These are phyloP conservation scores for Eulemur coronatus DNA, from an alignment of 2,797 vertebrate species.

Conservation along the genomic window DNA sequence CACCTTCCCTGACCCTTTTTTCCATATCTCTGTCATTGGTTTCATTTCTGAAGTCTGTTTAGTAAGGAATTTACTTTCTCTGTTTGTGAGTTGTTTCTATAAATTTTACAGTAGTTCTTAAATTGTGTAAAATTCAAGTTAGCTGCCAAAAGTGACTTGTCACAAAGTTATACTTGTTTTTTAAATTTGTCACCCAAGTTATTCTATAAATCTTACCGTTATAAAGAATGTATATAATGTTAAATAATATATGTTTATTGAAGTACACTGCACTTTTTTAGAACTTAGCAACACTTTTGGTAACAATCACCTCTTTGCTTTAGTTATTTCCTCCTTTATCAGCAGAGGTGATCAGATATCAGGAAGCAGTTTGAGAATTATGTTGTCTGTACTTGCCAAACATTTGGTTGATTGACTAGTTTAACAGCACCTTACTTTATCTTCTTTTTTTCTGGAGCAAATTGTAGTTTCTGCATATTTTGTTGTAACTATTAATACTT, in stretches of 20 bases:
- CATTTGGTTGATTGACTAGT: conserved; percentile 30
- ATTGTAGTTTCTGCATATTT: not conserved
- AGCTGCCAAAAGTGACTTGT: conserved; percentile 41
- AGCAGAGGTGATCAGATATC: conserved; percentile 26
- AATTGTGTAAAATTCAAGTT: conserved; percentile 38
- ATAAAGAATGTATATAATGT: not conserved
- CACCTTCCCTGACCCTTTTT: not conserved
- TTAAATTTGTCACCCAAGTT: conserved; percentile 25
- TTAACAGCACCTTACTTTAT: conserved; percentile 8
- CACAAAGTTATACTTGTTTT: conserved; percentile 38
- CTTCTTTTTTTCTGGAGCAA: conserved; percentile 40
- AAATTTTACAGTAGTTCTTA: conserved; percentile 38
- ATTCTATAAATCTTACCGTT: conserved; percentile 15
- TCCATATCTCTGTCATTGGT: not conserved
- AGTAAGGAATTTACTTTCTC: conserved; percentile 38
- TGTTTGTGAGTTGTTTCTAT: conserved; percentile 28
- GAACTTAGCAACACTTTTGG: not conserved
- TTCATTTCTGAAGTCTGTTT: conserved; percentile 52
- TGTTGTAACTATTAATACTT: conserved; percentile 2
- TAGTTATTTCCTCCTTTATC: conserved; percentile 25
- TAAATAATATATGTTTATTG: not conserved
- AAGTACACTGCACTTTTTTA: not conserved
- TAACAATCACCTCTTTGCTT: conserved; percentile 3
- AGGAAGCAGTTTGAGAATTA: conserved; percentile 45
- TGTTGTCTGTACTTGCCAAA: conserved; percentile 45